Evolutionary conservation across 2,888 invertebrate genomes (phyloP).

Genomic region (Drosophila sordidula): DNA sequence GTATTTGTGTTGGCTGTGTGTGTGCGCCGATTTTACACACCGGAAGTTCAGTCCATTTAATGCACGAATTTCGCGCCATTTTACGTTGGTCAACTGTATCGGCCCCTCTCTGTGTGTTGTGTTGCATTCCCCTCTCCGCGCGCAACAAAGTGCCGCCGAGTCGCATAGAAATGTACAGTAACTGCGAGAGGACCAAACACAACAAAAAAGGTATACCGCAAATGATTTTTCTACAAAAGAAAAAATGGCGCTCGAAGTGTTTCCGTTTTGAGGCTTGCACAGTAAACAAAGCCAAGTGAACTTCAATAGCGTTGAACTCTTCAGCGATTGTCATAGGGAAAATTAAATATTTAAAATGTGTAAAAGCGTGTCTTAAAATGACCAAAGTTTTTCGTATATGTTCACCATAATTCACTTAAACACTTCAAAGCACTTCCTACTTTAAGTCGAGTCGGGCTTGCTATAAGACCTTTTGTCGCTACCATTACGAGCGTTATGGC

Average conservation of each 20-base stretch:
- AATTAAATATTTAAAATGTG: slow-evolving; percentile 1
- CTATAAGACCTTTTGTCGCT: slow-evolving; percentile 7
- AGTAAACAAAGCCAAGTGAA: slow-evolving; percentile 43
- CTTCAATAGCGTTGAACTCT: slow-evolving; percentile 8
- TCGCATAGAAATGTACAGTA: slow-evolving; percentile 26
- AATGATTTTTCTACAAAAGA: slow-evolving; percentile 51
- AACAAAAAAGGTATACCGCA: slow-evolving; percentile 59
- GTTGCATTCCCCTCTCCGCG: slow-evolving; percentile 8
- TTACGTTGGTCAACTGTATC: slow-evolving; percentile 61
- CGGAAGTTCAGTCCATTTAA: slow-evolving; percentile 83
- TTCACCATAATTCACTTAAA: slow-evolving; percentile 5
- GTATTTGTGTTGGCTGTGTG: slow-evolving; percentile 22
- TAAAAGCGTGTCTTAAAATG: too few relatives aligned
- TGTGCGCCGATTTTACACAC: slow-evolving; percentile 66
- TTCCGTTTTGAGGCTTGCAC: slow-evolving; percentile 62
- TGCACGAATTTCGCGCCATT: slow-evolving; percentile 81
- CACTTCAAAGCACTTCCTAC: slow-evolving; percentile 1
- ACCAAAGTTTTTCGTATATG: background rate
- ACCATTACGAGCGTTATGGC: slow-evolving; percentile 34
- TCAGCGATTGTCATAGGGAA: background rate
- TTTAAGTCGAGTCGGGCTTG: slow-evolving; percentile 6
- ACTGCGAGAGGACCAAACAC: background rate
- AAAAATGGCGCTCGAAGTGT: slow-evolving; percentile 54
- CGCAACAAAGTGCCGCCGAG: slow-evolving; percentile 33
- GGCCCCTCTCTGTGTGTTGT: slow-evolving; percentile 7